phyloP scores from a whole-genome alignment of 2,888 invertebrate species.

The Argyresthia goedartella region DNA sequence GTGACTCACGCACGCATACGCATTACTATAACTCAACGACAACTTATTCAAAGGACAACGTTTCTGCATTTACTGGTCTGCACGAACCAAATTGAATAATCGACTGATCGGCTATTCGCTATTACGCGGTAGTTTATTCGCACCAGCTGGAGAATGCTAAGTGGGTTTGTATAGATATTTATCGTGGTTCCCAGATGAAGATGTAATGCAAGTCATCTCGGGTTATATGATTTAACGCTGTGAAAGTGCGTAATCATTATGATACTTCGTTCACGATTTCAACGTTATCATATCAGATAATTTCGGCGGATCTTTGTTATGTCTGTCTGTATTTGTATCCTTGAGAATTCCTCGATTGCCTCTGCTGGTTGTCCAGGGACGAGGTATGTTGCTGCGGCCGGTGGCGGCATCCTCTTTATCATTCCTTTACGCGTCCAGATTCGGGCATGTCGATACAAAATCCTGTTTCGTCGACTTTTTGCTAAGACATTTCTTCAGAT shows the following conservation, averaged over 20 bases:
- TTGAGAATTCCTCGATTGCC: neutral
- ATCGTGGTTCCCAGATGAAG: slow-evolving; percentile 21
- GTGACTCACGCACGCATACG: slow-evolving; percentile 60
- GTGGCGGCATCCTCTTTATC: slow-evolving; percentile 60
- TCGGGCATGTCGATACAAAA: slow-evolving; percentile 63
- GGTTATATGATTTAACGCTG: neutral
- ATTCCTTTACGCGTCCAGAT: slow-evolving; percentile 67
- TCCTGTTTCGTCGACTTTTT: slow-evolving; percentile 65
- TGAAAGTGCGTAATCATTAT: no score
- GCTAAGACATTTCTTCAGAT: slow-evolving; percentile 59
- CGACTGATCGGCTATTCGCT: slow-evolving; percentile 33
- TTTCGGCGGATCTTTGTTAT: no score
- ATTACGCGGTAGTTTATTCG: slow-evolving; percentile 22
- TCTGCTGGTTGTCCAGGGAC: slow-evolving; percentile 15
- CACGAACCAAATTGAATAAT: slow-evolving; percentile 34
- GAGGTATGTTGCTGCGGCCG: slow-evolving; percentile 25
- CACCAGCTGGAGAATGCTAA: slow-evolving; percentile 23
- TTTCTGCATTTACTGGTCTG: slow-evolving; percentile 11
- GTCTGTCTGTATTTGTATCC: no score
- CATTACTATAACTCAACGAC: slow-evolving; percentile 21
- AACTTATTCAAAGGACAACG: slow-evolving; percentile 1
- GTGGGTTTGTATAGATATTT: slow-evolving; percentile 14
- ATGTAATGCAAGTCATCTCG: slow-evolving; percentile 31
- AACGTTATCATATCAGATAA: no score
- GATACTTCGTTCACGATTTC: no score